Evolutionary conservation across 2,113 vertebrate genomes (phyloP).

Genomic region (Odontesthes bonariensis): DNA sequence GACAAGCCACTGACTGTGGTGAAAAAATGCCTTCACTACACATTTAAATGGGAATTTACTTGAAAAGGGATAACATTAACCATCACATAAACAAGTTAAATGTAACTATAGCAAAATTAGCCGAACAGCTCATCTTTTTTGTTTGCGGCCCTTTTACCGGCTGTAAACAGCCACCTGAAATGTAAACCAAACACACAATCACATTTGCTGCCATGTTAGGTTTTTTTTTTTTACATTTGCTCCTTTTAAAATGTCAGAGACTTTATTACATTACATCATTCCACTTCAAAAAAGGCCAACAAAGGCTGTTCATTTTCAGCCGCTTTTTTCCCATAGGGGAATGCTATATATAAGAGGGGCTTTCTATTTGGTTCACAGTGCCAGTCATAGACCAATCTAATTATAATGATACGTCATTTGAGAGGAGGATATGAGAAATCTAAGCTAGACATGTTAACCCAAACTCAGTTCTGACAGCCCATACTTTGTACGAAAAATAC

Average conservation of each 20-base stretch:
- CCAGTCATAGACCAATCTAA: not conserved
- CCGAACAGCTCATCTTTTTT: too few relatives aligned
- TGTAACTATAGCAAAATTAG: too few relatives aligned
- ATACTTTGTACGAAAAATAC: not conserved
- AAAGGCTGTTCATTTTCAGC: conserved; percentile 12
- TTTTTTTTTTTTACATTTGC: not conserved
- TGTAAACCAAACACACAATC: too few relatives aligned
- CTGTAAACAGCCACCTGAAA: not conserved
- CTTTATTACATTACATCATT: conserved; percentile 24
- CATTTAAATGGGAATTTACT: too few relatives aligned
- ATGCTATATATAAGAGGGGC: not conserved
- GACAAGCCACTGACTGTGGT: not conserved
- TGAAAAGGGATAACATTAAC: too few relatives aligned
- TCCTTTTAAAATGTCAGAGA: conserved; percentile 8
- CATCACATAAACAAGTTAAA: too few relatives aligned
- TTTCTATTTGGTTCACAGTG: not conserved
- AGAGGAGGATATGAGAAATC: not conserved
- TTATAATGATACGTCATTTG: not conserved
- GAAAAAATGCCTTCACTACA: not conserved
- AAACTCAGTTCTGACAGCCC: not conserved
- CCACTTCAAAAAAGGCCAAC: conserved; percentile 9
- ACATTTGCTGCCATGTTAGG: not conserved
- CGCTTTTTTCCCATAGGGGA: not conserved
- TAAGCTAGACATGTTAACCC: not conserved
- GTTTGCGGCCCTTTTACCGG: too few relatives aligned